Percentiles rank a stretch among this genome's conserved stretches.
Evolutionary conservation across 2,888 invertebrate species (phyloP).

Genomic region (Melanchra persicariae): DNA sequence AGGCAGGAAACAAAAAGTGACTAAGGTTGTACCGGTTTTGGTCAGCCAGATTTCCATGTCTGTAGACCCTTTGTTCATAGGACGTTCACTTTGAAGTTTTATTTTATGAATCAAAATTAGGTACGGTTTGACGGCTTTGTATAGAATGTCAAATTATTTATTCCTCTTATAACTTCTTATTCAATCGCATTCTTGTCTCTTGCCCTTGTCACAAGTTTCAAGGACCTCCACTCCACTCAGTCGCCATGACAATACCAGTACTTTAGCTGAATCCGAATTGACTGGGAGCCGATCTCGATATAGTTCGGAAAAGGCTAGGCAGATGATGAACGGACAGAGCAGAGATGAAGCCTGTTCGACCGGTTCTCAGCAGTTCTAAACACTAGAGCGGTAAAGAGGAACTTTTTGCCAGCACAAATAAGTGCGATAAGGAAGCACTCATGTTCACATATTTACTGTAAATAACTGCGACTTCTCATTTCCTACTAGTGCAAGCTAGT

Average conservation of each 20-base stretch:
- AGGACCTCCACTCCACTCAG: too few relatives aligned
- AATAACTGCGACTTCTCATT: slow-evolving; percentile 33
- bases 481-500: slow-evolving; percentile 22
- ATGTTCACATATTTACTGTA: slow-evolving; percentile 33
- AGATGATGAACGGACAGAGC: too few relatives aligned
- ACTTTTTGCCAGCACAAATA: background rate
- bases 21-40: slow-evolving; percentile 23
- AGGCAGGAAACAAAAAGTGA: slow-evolving; percentile 21
- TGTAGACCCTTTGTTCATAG: background rate
- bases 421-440: slow-evolving; percentile 28
- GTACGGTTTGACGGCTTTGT: too few relatives aligned
- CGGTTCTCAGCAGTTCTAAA: background rate
- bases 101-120: too few relatives aligned
- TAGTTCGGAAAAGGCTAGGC: too few relatives aligned
- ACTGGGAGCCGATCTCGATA: too few relatives aligned
- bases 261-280: too few relatives aligned
- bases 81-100: background rate
- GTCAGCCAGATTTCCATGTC: background rate
- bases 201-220: too few relatives aligned
- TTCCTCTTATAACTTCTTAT: too few relatives aligned
- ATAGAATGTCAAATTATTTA: too few relatives aligned
- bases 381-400: background rate
- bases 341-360: background rate
- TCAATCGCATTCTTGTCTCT: too few relatives aligned
- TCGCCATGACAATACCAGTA: too few relatives aligned